A percentile compares a stretch with the other conserved stretches of the same genome.
Conservation (phyloP, 1,140 invertebrate genomes). For the Caenorhabditis briggsae region DNA sequence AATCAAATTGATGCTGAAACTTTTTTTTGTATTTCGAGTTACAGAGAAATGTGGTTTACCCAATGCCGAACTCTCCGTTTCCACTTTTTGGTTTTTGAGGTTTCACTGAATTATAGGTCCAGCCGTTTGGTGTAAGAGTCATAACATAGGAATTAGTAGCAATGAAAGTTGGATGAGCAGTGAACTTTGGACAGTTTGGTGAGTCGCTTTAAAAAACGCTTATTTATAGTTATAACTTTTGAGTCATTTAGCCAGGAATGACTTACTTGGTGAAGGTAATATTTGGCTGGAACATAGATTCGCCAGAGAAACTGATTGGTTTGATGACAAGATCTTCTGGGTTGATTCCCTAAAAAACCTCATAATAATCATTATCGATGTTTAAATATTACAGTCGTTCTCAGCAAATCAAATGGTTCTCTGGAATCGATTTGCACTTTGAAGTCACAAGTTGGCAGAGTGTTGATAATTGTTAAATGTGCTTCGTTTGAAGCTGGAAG, state of each 20-base stretch:
- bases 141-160: conserved; percentile 20
- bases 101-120: conserved; percentile 8
- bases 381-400: background rate
- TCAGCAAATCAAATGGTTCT: conserved; percentile 26
- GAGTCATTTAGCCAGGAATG: no score
- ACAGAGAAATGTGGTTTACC: conserved; percentile 5
- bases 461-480: conserved; percentile 81
- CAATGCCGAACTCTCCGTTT: conserved; percentile 65
- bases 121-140: conserved; percentile 59
- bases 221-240: background rate
- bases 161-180: background rate
- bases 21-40: background rate
- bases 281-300: conserved; percentile 1
- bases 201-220: background rate
- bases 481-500: conserved; percentile 81
- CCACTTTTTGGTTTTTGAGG: conserved; percentile 67
- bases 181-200: conserved; percentile 39
- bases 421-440: background rate
- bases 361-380: background rate
- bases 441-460: conserved; percentile 34
- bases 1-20: conserved; percentile 57
- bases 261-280: conserved; percentile 25
- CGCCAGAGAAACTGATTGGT: conserved; percentile 5
- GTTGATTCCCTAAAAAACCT: conserved; percentile 1
- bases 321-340: conserved; percentile 15